Conservation (phyloP, 2,113 vertebrate genomes). For the Takifugu bimaculatus region DNA sequence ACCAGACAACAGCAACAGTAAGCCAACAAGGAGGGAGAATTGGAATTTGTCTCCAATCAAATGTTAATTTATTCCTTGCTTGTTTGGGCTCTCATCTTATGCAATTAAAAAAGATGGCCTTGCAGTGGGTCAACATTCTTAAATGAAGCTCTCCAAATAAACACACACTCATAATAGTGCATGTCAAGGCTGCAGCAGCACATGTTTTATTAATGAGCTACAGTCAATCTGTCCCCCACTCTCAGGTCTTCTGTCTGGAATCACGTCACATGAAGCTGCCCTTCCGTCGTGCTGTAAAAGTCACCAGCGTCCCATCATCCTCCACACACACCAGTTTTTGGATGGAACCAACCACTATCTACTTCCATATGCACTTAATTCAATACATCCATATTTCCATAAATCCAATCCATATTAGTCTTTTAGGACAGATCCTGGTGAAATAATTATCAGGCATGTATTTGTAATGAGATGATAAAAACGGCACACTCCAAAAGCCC, state of each 20-base stretch:
- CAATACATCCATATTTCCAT: too few species aligned
- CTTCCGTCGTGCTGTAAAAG: constrained; percentile 9
- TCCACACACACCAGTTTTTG: background rate
- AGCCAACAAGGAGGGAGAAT: constrained; percentile 43
- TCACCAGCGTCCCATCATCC: too few species aligned
- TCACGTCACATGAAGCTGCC: constrained; percentile 19
- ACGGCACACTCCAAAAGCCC: too few species aligned
- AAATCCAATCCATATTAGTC: too few species aligned
- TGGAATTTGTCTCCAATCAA: constrained; percentile 67
- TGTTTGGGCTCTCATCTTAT: constrained; percentile 37
- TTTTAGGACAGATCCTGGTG: too few species aligned
- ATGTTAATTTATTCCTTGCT: constrained; percentile 62
- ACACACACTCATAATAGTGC: constrained; percentile 25
- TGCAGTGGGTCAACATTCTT: constrained; percentile 45
- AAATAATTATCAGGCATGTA: too few species aligned
- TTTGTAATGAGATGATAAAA: too few species aligned
- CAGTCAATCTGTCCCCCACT: constrained; percentile 29
- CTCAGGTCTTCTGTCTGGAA: constrained; percentile 24
- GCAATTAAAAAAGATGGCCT: constrained; percentile 58
- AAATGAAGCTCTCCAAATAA: constrained; percentile 41
- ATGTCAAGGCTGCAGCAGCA: constrained; percentile 3
- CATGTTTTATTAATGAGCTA: constrained; percentile 54
- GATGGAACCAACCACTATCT: too few species aligned
- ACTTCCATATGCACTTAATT: too few species aligned
- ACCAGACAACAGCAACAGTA: constrained; percentile 22